Base-by-base conservation (phyloP, 1,140 invertebrate species). In the Drosophila tristis region DNA sequence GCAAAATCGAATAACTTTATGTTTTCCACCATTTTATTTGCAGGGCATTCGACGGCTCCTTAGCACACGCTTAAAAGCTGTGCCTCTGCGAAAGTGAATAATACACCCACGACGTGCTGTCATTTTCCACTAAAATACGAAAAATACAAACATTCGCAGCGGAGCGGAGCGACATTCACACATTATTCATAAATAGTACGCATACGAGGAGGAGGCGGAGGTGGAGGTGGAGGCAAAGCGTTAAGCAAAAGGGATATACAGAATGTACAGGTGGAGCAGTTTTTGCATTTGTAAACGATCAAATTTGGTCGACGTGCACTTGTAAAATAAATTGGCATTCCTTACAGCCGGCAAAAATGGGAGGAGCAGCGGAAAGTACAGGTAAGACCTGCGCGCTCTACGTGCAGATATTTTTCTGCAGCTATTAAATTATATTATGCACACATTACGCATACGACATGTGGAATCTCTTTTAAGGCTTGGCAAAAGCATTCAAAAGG, bases 51-150 rank as follows among this genome's bases (percentile, higher is more conserved):
- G 4, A 5, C 35, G 35, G 35, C 39, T 47, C 53, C 45, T 63
- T 56, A 59, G 58, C 59, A 62, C 50, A 60, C 31, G 31, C 31
- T 59, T 85, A 86, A 68, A 65, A 75, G 82, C 74, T 61, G 58
- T 60, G 67, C 73, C 64, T 13, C 35, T 39, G 1, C 35, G 62
- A 80, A 89, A 73, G 79, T 89, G 84, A 89, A 89, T 80, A 89
- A 89, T 89, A 89, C 65, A 72, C 61, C 64, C 73, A 67, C 72
- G 84, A 89, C 84, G 84, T 89, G 84, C 79, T 80, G 76, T 74
- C 79, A 89, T 89, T 89, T 84, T 53, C 56, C 76, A 82, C 75
- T 82, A 84, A 89, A 82, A 89, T 75, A 89, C 82, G 75, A 84
- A 80, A 71, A 53, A 86, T 50, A 60, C 16, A 51, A n/a, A 44